phyloP scores from a whole-genome alignment of 2,888 invertebrate genomes.

The Xanthia togata region DNA sequence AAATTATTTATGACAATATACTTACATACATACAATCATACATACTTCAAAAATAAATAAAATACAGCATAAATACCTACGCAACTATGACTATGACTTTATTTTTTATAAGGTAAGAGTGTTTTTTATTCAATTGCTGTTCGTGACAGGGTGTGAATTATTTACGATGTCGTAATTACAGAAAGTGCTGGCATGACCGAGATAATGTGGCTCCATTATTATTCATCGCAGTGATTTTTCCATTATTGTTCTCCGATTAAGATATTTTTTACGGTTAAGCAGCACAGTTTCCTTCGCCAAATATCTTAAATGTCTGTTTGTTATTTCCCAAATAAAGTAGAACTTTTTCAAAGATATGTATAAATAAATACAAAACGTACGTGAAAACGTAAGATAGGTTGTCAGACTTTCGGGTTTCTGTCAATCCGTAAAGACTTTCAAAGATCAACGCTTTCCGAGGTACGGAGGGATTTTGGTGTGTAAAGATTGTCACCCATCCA shows the following conservation, averaged over 20 bases:
- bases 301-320: background rate
- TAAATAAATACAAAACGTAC: too few relatives aligned
- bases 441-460: too few relatives aligned
- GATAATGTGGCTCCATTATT: slow-evolving; percentile 15
- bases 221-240: slow-evolving; percentile 15
- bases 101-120: background rate
- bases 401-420: too few relatives aligned
- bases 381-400: too few relatives aligned
- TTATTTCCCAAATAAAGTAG: background rate
- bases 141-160: slow-evolving; percentile 19
- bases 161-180: slow-evolving; percentile 27
- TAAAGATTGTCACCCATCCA: too few relatives aligned
- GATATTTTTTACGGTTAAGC: background rate
- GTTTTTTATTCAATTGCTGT: background rate
- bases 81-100: too few relatives aligned
- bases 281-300: background rate
- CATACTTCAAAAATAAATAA: too few relatives aligned
- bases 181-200: slow-evolving; percentile 1
- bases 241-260: slow-evolving; percentile 7
- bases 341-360: background rate
- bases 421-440: too few relatives aligned
- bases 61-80: too few relatives aligned
- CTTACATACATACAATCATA: too few relatives aligned
- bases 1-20: too few relatives aligned
- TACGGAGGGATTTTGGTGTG: too few relatives aligned